phyloP scores from a whole-genome alignment of 2,113 vertebrate species.

The Oplegnathus fasciatus region DNA sequence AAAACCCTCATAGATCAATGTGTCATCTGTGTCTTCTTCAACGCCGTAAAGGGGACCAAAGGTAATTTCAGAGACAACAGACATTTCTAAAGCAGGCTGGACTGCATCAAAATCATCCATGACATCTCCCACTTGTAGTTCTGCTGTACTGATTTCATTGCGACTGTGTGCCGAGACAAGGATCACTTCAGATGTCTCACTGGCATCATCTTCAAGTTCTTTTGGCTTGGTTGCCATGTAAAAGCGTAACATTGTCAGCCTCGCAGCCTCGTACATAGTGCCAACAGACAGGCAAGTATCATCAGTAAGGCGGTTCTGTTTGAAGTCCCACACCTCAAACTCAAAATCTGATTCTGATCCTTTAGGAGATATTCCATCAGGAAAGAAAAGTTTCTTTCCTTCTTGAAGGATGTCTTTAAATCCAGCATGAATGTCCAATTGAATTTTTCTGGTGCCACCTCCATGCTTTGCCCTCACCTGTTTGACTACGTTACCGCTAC shows the following conservation, averaged over 20 bases:
- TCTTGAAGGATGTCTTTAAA: constrained; percentile 36
- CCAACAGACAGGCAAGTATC: constrained; percentile 16
- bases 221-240: constrained; percentile 25
- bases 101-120: not conserved
- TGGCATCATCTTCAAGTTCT: constrained; percentile 6
- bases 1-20: constrained; percentile 1
- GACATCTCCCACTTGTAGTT: not conserved
- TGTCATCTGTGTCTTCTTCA: constrained; percentile 15
- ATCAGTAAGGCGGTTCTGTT: constrained; percentile 36
- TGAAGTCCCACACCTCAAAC: constrained; percentile 48
- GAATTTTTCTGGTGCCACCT: constrained; percentile 53
- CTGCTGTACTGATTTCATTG: constrained; percentile 4
- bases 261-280: constrained; percentile 19
- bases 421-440: constrained; percentile 8
- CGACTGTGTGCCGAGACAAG: constrained; percentile 10
- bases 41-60: not conserved
- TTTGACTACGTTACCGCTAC: constrained; percentile 21
- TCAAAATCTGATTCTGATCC: constrained; percentile 20
- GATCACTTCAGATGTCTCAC: constrained; percentile 18
- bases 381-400: constrained; percentile 47
- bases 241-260: constrained; percentile 16
- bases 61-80: no score
- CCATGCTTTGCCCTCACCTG: constrained; percentile 45
- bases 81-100: not conserved
- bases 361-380: constrained; percentile 22